These are phyloP conservation scores for Genyomyrus donnyi DNA, from an alignment of 2,113 vertebrate species.

Conservation along the genomic window DNA sequence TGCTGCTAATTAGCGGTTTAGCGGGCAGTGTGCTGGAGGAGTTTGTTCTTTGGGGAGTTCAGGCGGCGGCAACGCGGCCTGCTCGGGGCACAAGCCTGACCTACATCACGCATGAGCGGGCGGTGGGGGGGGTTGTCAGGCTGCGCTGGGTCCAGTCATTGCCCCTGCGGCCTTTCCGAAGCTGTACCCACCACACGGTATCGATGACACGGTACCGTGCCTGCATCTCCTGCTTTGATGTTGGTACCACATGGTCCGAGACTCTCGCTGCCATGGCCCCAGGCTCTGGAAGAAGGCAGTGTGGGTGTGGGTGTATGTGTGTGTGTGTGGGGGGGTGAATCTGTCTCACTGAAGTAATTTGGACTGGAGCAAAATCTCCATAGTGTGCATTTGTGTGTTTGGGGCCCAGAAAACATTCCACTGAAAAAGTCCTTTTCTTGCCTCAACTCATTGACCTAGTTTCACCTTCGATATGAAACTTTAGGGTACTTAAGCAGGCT, in stretches of 20 bases:
- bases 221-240: constrained; percentile 8
- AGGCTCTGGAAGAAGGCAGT: not conserved
- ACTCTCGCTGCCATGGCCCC: not conserved
- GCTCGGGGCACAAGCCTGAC: constrained; percentile 11
- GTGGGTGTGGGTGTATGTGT: no score
- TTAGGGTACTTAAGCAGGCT: not conserved
- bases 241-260: not conserved
- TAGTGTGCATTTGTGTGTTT: not conserved
- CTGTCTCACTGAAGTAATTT: constrained; percentile 14
- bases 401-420: not conserved
- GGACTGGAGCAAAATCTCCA: not conserved
- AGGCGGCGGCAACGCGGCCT: not conserved
- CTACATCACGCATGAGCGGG: constrained; percentile 9
- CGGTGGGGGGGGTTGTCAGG: not conserved
- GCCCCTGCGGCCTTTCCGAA: not conserved
- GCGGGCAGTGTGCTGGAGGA: not conserved
- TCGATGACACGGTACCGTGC: not conserved
- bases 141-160: not conserved
- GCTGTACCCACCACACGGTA: not conserved
- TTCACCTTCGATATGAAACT: not conserved
- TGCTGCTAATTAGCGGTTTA: constrained; percentile 18
- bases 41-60: not conserved
- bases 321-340: not conserved
- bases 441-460: constrained; percentile 9
- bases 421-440: not conserved